Evolutionary conservation across 2,888 invertebrate genomes (phyloP), one percentile per base, ranked within the genome.

Genomic region (Hirtodrosophila duncani): DNA sequence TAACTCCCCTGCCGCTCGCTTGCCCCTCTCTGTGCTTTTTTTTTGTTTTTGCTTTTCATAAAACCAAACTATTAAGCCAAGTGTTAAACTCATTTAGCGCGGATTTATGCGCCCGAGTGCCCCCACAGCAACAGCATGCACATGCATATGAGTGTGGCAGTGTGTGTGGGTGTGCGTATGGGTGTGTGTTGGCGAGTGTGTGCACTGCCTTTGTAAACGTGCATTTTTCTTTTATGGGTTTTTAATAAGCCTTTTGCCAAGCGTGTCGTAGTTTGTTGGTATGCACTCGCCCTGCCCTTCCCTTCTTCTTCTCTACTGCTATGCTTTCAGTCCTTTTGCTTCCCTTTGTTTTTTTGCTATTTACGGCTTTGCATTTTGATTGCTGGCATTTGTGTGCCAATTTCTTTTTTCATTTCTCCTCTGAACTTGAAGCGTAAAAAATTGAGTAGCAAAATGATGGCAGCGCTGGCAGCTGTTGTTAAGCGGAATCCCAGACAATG

Each of bases 1-100:
- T 24, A 6, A 14, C 18, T 6, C 23, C 6, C 5, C 18, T 13
- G n/a, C 18, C 16, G n/a, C 20, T 20, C 24, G 16, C 24, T 1
- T 8, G 13, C 14, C 60, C 43, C 33, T 23, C 44, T 21, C 43
- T 13, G 30, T 49, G 30, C 41, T 49, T 31, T 24, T 33, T 41
- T 16, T 31, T 44, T 45, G 44, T 45, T 51, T 53, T 29, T 63
- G 65, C 78, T 71, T 79, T 71, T 78, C 75, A 79, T 75, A 79
- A 77, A 80, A 71, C 80, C 80, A 77, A 75, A 77, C 66, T 67
- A 75, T 75, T 75, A 80, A 75, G 77, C 74, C 74, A 75, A 75
- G 74, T 75, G 74, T 75, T 75, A 75, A 75, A 75, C 74, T 80
- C 74, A 75, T 75, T 75, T 80, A 75, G 78, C 80, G 74, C 80